phyloP scores from a whole-genome alignment of 2,797 vertebrate species.

The Sebastes alutus region DNA sequence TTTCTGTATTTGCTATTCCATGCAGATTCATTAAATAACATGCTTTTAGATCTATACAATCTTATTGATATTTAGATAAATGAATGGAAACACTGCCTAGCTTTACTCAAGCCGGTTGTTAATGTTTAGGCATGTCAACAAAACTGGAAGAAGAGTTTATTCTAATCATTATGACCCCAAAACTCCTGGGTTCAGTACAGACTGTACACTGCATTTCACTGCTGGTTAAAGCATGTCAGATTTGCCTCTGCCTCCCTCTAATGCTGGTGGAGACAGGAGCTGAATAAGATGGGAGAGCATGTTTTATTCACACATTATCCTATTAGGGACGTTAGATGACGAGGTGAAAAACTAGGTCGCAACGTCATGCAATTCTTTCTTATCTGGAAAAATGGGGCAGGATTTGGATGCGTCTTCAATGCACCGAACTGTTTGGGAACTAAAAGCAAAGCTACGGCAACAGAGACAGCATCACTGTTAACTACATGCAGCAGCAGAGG shows the following conservation, averaged over 20 bases:
- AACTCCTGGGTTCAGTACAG: background rate
- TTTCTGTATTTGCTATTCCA: background rate
- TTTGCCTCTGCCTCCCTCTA: constrained; percentile 2
- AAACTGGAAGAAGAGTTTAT: background rate
- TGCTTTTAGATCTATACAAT: background rate
- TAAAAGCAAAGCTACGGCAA: background rate
- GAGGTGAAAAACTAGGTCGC: constrained; percentile 15
- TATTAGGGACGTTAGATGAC: background rate
- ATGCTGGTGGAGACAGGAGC: background rate
- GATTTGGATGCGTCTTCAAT: background rate
- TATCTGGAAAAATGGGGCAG: constrained; percentile 8
- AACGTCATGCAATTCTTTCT: constrained; percentile 6
- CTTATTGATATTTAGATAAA: background rate
- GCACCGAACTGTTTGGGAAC: background rate
- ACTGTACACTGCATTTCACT: background rate
- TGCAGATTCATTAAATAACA: background rate
- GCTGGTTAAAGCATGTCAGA: constrained; percentile 10
- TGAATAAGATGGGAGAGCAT: constrained; percentile 6
- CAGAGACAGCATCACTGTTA: background rate
- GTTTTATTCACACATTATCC: constrained; percentile 35
- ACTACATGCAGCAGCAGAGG: background rate
- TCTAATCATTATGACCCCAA: constrained; percentile 9
- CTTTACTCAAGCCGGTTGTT: background rate
- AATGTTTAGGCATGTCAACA: background rate
- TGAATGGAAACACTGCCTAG: background rate